Evolutionary conservation across 2,888 invertebrate genomes (phyloP), one percentile per base, ranked within the genome.

Genomic region (Erebia aethiops): DNA sequence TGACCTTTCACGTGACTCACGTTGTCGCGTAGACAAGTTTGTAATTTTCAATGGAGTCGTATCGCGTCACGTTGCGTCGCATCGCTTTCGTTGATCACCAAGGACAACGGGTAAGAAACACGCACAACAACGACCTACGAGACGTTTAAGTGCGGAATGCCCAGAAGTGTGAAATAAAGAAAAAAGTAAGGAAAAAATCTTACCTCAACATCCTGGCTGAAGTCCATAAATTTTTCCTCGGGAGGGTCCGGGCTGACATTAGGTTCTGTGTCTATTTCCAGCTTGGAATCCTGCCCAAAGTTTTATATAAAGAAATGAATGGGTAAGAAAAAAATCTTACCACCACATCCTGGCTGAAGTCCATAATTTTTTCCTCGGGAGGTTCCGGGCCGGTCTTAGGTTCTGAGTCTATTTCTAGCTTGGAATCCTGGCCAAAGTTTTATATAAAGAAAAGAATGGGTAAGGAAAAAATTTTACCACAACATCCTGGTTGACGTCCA

Each of bases 211-310:
- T 74, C 70, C 16, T 70, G 70, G n/a, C 66, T 71, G 14, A 61
- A 41, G 2, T 71, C 71, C 1, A 56, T 57, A n/a, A 63, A 41
- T 43, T 52, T 46, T 66, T 71, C 67, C 26, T 71, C 74, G 13
- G 69, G 52, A 16, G 70, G 67, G 21, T 71, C 66, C 10, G 67
- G 69, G 43, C 64, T 64, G 49, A 52, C 71, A 21, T 72, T 67
- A 18, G 69, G 7, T 13, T 75, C 75, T 0, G 18, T 64, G 2
- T 75, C 71, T 0, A 69, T 63, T 11, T 77, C 76, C 74, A 73
- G 2, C 52, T 52, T 52, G 9, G 26, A 26, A 26, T 26, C 26
- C 26, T 3, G 26, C 26, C 26, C 26, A 26, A 26, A 26, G 26
- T 26, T 26, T 26, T 26, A 26, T 3, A 26, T 26, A 26, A 26